Percentiles rank a stretch among this genome's conserved stretches.
phyloP scores from a whole-genome alignment of 2,113 vertebrate species.

The Limanda limanda region DNA sequence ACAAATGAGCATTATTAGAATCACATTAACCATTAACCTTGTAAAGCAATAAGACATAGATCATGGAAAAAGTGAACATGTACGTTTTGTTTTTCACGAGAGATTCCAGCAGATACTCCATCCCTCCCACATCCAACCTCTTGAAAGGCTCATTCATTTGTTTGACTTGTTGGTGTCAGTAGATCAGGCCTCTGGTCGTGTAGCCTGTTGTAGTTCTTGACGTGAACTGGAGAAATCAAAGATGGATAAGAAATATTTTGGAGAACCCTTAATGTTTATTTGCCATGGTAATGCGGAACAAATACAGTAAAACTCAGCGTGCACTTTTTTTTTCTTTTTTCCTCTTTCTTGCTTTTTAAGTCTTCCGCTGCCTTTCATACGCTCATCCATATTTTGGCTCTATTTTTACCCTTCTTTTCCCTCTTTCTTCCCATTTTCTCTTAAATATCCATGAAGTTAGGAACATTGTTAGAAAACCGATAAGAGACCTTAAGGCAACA shows the following conservation, averaged over 20 bases:
- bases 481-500: slow-evolving; percentile 53
- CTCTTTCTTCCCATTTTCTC: slow-evolving; percentile 1
- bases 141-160: too few species aligned
- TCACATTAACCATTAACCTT: too few species aligned
- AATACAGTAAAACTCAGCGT: slow-evolving; percentile 20
- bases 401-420: slow-evolving; percentile 11
- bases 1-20: too few species aligned
- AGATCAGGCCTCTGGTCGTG: slow-evolving; percentile 7
- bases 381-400: slow-evolving; percentile 36
- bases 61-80: too few species aligned
- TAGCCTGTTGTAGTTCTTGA: slow-evolving; percentile 9
- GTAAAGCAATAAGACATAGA: too few species aligned
- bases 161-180: slow-evolving; percentile 7
- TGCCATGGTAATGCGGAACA: slow-evolving; percentile 22
- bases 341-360: background rate
- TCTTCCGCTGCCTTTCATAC: slow-evolving; percentile 3
- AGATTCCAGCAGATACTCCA: background rate
- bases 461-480: slow-evolving; percentile 52
- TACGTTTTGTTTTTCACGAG: background rate
- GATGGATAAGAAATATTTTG: background rate
- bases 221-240: slow-evolving; percentile 47
- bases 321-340: background rate
- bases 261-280: slow-evolving; percentile 8
- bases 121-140: slow-evolving; percentile 21
- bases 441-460: slow-evolving; percentile 57